phyloP scores from a whole-genome alignment of 2,888 invertebrate species.

The Holacanthella duospinosa region DNA sequence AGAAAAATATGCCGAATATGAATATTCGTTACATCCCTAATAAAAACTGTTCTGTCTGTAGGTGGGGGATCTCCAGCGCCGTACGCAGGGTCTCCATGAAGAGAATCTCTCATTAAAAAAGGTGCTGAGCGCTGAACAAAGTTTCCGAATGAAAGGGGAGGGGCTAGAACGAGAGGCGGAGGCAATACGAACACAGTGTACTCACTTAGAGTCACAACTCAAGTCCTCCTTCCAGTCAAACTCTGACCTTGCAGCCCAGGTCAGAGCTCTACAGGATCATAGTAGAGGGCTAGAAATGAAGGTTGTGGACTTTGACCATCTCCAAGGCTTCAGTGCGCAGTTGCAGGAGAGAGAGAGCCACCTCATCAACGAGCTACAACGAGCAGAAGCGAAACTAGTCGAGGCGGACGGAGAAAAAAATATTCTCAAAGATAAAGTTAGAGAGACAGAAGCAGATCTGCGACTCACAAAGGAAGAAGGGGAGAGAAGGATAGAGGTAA shows the following conservation, averaged over 20 bases:
- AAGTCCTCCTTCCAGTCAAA: constrained; percentile 39
- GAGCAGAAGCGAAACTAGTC: constrained; percentile 13
- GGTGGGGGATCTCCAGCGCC: constrained; percentile 19
- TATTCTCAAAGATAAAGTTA: constrained; percentile 17
- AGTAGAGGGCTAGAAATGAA: constrained; percentile 14
- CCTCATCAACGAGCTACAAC: constrained; percentile 18
- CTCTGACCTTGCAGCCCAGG: constrained; percentile 29
- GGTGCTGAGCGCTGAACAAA: constrained; percentile 23
- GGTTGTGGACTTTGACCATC: neutral
- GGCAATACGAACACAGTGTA: constrained; percentile 36
- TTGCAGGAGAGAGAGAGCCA: constrained; percentile 35
- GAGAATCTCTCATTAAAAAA: constrained; percentile 25
- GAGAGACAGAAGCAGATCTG: constrained; percentile 17
- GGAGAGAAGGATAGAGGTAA: constrained; percentile 16
- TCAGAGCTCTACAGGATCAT: constrained; percentile 25
- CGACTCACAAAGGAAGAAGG: constrained; percentile 13
- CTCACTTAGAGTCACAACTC: constrained; percentile 41
- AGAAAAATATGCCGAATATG: too few relatives aligned
- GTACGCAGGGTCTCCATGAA: constrained; percentile 18
- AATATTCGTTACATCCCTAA: too few relatives aligned
- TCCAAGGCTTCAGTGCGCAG: constrained; percentile 11
- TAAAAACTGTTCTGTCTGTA: too few relatives aligned
- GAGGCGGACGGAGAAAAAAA: constrained; percentile 20
- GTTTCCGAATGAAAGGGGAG: constrained; percentile 25
- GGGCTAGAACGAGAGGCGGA: constrained; percentile 25